These are phyloP conservation scores for Phainopepla nitens DNA, from an alignment of 2,113 vertebrate species.

Conservation along the genomic window DNA sequence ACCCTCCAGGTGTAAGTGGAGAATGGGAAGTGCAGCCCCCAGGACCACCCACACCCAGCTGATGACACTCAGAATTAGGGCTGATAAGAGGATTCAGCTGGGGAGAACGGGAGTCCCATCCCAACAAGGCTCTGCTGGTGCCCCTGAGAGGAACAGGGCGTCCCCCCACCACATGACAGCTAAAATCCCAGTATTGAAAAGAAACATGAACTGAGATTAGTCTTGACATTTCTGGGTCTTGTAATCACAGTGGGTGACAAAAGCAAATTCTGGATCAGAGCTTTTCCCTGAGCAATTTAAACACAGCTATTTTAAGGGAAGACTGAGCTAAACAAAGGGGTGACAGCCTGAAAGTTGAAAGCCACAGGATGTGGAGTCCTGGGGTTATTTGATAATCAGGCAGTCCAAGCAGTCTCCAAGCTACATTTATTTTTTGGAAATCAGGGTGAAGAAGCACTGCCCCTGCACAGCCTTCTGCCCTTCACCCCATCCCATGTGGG, in stretches of 20 bases:
- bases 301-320: neutral
- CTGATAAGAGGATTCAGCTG: neutral
- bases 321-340: neutral
- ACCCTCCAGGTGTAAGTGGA: neutral
- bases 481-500: rapidly evolving
- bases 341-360: neutral
- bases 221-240: slow-evolving; percentile 49
- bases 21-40: neutral
- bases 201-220: neutral
- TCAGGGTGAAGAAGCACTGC: rapidly evolving
- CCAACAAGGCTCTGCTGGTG: neutral
- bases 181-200: neutral
- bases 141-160: neutral
- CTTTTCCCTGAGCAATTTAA: slow-evolving; percentile 12
- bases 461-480: neutral
- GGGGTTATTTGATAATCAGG: neutral
- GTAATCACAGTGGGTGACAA: slow-evolving; percentile 34
- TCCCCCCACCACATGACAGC: neutral
- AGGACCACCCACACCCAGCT: neutral
- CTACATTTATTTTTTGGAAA: neutral
- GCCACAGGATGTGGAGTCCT: neutral
- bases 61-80: neutral
- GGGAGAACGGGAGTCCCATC: neutral
- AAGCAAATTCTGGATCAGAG: slow-evolving; percentile 34
- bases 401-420: neutral